phyloP scores from a whole-genome alignment of 2,888 invertebrate genomes.

The Zaprionus obscuricornis region DNA sequence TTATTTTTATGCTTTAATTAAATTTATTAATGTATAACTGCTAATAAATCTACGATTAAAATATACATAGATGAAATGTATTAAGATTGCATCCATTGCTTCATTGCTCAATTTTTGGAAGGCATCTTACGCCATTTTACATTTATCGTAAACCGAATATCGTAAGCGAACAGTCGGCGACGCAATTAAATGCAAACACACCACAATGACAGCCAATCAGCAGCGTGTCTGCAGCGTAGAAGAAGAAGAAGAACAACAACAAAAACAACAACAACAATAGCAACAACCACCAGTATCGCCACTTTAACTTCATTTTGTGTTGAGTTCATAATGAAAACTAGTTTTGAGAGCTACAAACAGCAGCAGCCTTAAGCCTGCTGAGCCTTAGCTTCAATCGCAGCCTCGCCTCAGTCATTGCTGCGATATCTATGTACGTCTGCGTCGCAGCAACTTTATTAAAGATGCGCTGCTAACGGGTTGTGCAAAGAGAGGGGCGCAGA shows the following conservation, averaged over 20 bases:
- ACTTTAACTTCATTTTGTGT: conserved; percentile 69
- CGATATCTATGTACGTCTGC: too few species aligned
- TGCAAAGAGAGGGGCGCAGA: conserved; percentile 3
- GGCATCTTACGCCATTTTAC: not conserved
- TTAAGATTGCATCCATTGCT: too few species aligned
- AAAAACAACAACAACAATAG: too few species aligned
- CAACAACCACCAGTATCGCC: conserved; percentile 20
- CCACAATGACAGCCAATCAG: conserved; percentile 47
- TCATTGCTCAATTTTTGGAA: not conserved
- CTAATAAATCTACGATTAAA: too few species aligned
- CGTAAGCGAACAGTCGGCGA: conserved; percentile 31
- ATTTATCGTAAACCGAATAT: conserved; percentile 39
- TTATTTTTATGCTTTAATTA: too few species aligned
- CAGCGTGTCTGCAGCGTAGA: not conserved
- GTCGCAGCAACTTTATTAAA: conserved; percentile 61
- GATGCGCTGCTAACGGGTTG: conserved; percentile 18
- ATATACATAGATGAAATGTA: too few species aligned
- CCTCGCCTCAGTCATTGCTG: too few species aligned
- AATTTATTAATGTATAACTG: too few species aligned
- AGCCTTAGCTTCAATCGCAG: too few species aligned
- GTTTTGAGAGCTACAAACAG: conserved; percentile 43
- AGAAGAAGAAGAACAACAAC: not conserved
- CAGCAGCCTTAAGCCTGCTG: too few species aligned
- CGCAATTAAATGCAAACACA: conserved; percentile 3
- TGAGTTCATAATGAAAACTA: conserved; percentile 39